Evolutionary conservation across 2,797 vertebrate genomes (phyloP), one percentile per base, ranked within the genome.

Genomic region (Odontamblyopus rebecca): DNA sequence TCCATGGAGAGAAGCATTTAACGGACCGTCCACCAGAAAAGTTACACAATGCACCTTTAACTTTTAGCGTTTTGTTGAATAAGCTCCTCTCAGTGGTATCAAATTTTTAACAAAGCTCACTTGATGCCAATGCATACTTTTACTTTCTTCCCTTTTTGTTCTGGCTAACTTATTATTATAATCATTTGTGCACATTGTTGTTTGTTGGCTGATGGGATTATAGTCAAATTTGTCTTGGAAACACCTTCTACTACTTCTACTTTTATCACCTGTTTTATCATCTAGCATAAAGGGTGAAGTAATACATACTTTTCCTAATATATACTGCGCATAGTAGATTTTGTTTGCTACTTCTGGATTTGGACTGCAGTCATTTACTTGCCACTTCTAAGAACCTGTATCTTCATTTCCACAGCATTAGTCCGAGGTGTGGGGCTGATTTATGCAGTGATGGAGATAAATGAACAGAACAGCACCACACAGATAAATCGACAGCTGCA

Each of bases 351-450:
- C 29, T 61, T 30, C 3, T 61, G 7, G 15, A 16, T 32, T 67
- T 53, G 44, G 53, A 30, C 15, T 67, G 63, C 32, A 48, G 68
- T 64, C 12, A 53, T 53, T 69, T 51, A 35, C 35, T 30, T 18
- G 4, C 62, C 23, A 64, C n/a, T 44, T 23, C 4, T 23, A n/a
- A 64, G 19, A 23, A 12, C 62, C 38, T 44, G 41, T 64, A 44
- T 26, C 35, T 41, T 4, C 6, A 12, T 44, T 6, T 26, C 48
- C 61, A 77, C 78, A 64, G 78, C 67, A 85, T 87, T 84, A 67
- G 72, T 86, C 80, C 80, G 73, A 79, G 59, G 61, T 76, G 70
- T 64, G 82, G 74, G 75, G 65, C 41, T 83, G 85, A 86, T 81
- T 29, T 60, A 60, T 69, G 62, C 70, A 61, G 71, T 70, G 83